These are phyloP conservation scores for Parnassius apollo DNA, from an alignment of 2,888 invertebrate species.

Conservation along the genomic window DNA sequence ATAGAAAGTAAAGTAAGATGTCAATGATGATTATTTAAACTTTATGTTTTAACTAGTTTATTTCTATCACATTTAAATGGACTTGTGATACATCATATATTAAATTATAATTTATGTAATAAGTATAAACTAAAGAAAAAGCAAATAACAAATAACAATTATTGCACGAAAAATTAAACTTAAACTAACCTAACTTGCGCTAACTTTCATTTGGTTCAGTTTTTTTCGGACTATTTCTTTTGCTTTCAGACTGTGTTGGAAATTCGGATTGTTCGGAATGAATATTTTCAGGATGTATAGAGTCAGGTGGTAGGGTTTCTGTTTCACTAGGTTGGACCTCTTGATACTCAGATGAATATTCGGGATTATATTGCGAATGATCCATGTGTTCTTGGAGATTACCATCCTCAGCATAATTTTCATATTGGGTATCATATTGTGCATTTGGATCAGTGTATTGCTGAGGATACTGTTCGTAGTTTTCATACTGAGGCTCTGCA, in stretches of 20 bases:
- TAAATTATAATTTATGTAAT: no score
- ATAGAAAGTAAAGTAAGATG: no score
- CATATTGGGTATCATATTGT: conserved; percentile 55
- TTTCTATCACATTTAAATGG: conserved; percentile 6
- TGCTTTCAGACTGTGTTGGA: conserved; percentile 33
- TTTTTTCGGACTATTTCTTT: conserved; percentile 45
- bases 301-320: not conserved
- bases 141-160: conserved; percentile 51
- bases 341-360: conserved; percentile 44
- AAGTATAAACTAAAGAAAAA: conserved; percentile 32
- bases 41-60: conserved; percentile 18
- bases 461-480: conserved; percentile 57
- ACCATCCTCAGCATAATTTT: conserved; percentile 52
- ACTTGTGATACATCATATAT: no score
- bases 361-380: conserved; percentile 46
- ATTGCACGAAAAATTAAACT: conserved; percentile 58
- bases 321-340: conserved; percentile 27
- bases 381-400: conserved; percentile 57
- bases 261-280: conserved; percentile 25
- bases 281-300: conserved; percentile 19
- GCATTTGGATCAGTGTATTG: conserved; percentile 54
- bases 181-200: conserved; percentile 43
- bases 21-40: no score
- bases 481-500: conserved; percentile 55
- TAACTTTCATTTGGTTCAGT: conserved; percentile 63